Conservation (phyloP, 2,113 vertebrate genomes). For the Syrrhaptes paradoxus region DNA sequence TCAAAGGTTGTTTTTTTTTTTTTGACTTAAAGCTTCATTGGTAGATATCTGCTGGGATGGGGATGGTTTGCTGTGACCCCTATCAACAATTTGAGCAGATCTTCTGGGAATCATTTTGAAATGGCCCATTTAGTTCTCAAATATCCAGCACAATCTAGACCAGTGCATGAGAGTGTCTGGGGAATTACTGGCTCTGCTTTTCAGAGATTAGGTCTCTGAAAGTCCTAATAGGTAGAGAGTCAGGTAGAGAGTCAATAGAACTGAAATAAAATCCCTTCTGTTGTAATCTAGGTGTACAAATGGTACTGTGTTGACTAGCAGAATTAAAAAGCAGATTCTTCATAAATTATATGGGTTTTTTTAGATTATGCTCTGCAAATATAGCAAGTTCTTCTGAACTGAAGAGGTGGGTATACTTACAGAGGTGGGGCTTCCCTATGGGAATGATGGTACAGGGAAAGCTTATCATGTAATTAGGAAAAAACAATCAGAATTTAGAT, state of each 20-base stretch:
- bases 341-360: background rate
- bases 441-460: background rate
- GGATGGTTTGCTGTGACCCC: background rate
- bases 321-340: background rate
- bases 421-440: background rate
- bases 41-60: background rate
- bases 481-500: background rate
- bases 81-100: background rate
- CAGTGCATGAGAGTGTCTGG: rapidly evolving
- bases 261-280: background rate
- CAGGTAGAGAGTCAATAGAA: background rate
- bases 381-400: background rate
- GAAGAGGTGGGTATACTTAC: background rate
- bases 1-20: too few species aligned
- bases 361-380: background rate
- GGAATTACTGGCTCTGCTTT: background rate
- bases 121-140: background rate
- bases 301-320: background rate
- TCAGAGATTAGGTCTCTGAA: background rate
- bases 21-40: background rate
- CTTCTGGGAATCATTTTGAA: background rate
- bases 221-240: too few species aligned
- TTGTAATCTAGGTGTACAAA: background rate
- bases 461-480: background rate
- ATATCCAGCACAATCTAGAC: background rate